Conservation (phyloP, 2,888 invertebrate species). For the Xanthia togata region DNA sequence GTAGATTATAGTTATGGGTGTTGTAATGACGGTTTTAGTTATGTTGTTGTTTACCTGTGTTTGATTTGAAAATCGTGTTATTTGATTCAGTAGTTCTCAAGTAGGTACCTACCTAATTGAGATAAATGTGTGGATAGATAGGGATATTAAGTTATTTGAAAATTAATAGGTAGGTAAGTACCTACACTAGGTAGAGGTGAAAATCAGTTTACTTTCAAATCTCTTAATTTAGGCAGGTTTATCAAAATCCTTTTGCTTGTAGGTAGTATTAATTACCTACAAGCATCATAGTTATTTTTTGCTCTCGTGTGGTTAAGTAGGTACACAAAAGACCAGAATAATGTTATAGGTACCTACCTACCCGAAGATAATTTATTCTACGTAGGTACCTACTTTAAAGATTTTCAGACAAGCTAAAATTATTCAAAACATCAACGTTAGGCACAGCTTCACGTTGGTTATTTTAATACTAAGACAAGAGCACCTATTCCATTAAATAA, state of each 20-base stretch:
- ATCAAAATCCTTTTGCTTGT: background rate
- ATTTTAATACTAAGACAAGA: background rate
- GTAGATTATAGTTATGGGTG: slow-evolving; percentile 8
- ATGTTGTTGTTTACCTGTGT: slow-evolving; percentile 6
- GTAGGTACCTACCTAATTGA: background rate
- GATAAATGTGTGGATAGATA: slow-evolving; percentile 12
- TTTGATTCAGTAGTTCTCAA: slow-evolving; percentile 23
- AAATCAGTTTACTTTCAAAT: background rate
- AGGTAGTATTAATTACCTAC: no score
- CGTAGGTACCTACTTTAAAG: background rate
- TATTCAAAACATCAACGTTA: slow-evolving; percentile 16
- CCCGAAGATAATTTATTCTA: background rate
- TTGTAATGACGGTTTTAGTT: slow-evolving; percentile 23
- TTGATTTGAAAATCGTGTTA: slow-evolving; percentile 13
- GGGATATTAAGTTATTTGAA: background rate
- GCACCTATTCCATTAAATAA: background rate
- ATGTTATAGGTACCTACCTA: no score
- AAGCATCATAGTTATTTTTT: background rate
- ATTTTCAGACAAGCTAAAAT: background rate
- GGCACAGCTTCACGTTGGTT: background rate
- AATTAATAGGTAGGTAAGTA: background rate
- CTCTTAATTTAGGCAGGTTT: background rate
- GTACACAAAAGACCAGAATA: background rate
- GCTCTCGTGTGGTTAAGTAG: no score
- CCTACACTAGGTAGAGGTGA: background rate